Conservation (phyloP, 2,113 vertebrate genomes). For the Greenwoodochromis staneri region DNA sequence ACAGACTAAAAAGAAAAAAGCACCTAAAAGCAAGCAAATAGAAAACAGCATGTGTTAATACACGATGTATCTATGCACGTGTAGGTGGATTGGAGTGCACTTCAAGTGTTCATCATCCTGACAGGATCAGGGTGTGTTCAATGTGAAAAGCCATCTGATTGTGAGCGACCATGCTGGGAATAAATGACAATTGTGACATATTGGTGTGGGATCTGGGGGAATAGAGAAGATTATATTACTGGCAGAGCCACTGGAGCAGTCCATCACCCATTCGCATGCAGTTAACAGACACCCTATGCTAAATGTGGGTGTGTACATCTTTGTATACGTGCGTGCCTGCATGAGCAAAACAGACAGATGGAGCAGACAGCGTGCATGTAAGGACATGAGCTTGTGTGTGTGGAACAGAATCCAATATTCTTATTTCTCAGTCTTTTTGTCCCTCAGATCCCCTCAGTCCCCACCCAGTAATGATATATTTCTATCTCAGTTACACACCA, state of each 20-base stretch:
- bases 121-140: constrained; percentile 35
- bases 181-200: constrained; percentile 70
- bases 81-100: not conserved
- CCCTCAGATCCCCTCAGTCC: constrained; percentile 55
- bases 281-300: constrained; percentile 47
- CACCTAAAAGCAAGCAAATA: not conserved
- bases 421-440: constrained; percentile 59
- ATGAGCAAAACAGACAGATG: constrained; percentile 37
- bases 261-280: constrained; percentile 49
- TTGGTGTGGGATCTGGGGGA: constrained; percentile 68
- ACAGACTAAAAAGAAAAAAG: not conserved
- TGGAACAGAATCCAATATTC: constrained; percentile 63
- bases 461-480: constrained; percentile 66
- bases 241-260: constrained; percentile 49
- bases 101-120: constrained; percentile 49
- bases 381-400: constrained; percentile 45
- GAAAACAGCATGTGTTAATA: constrained; percentile 3
- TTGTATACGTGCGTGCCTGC: not conserved
- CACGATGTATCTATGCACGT: not conserved
- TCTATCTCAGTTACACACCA: constrained; percentile 61
- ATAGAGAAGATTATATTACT: constrained; percentile 60
- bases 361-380: constrained; percentile 48
- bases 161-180: constrained; percentile 49
- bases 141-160: constrained; percentile 52
- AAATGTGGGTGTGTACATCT: constrained; percentile 8